Conservation (phyloP, 1,140 invertebrate genomes). For the Cotesia chilonis region DNA sequence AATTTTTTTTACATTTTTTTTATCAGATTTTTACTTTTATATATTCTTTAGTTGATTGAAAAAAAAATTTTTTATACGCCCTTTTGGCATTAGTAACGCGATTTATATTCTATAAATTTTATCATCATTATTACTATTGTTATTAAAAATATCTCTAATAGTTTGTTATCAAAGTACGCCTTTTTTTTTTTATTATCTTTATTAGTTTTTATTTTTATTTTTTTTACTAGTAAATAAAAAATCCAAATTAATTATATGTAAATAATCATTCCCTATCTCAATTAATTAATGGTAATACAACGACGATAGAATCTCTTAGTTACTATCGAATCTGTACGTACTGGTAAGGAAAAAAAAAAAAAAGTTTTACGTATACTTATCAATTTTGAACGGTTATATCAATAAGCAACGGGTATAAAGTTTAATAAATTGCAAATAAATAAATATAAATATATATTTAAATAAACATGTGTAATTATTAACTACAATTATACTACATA, state of each 20-base stretch:
- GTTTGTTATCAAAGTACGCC: not conserved
- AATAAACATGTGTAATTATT: constrained; percentile 2
- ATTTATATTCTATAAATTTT: no score
- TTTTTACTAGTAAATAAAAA: not conserved
- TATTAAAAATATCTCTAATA: not conserved
- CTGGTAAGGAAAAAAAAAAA: constrained; percentile 1
- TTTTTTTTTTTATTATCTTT: constrained; percentile 8
- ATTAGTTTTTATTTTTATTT: not conserved
- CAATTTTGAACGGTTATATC: constrained; percentile 14
- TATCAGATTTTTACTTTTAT: no score
- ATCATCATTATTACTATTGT: no score
- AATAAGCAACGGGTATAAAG: constrained; percentile 16
- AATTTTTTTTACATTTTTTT: no score
- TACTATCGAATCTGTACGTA: constrained; percentile 7
- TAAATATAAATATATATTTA: not conserved
- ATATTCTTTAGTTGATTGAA: no score
- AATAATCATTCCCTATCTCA: constrained; percentile 30
- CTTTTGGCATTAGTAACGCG: no score
- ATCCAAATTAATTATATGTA: constrained; percentile 11
- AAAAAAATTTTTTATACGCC: no score
- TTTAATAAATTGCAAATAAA: not conserved
- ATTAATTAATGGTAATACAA: constrained; percentile 32
- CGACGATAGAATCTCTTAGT: constrained; percentile 21
- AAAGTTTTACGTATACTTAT: constrained; percentile 17
- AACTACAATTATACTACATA: no score